phyloP scores from a whole-genome alignment of 2,113 vertebrate genomes.

The Uropsilus gracilis region DNA sequence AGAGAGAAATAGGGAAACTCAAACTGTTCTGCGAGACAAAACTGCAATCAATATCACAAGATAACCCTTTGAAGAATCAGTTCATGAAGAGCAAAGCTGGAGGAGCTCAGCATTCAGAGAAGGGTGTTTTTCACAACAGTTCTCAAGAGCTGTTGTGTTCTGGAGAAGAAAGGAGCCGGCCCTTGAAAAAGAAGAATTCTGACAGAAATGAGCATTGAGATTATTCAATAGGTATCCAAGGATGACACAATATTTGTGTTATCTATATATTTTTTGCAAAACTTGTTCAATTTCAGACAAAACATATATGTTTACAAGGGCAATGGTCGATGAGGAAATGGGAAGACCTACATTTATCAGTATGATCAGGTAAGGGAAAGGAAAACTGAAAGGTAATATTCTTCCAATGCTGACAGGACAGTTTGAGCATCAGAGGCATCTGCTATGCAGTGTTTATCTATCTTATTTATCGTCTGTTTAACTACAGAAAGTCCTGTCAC shows the following conservation, averaged over 20 bases:
- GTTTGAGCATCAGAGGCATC: background rate
- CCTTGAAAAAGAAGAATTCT: background rate
- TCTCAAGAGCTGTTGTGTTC: background rate
- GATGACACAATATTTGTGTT: background rate
- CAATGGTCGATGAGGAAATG: background rate
- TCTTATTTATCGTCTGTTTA: background rate
- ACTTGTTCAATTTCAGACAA: too few relatives aligned
- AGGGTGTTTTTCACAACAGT: background rate
- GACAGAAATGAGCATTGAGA: background rate
- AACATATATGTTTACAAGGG: constrained; percentile 24
- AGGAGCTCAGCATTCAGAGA: background rate
- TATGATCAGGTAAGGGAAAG: background rate
- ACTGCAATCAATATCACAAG: background rate
- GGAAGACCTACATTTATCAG: background rate
- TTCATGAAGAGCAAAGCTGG: background rate
- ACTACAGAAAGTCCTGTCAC: background rate
- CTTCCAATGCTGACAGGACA: background rate
- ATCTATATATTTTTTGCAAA: constrained; percentile 31
- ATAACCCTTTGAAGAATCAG: background rate
- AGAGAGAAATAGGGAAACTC: background rate
- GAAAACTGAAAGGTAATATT: background rate
- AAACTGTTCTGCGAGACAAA: constrained; percentile 3
- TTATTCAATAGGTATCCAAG: background rate
- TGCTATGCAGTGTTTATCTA: background rate
- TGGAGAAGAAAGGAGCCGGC: constrained; percentile 11